Evolutionary conservation across 2,113 vertebrate genomes (phyloP).

Genomic region (Eulemur rufifrons): DNA sequence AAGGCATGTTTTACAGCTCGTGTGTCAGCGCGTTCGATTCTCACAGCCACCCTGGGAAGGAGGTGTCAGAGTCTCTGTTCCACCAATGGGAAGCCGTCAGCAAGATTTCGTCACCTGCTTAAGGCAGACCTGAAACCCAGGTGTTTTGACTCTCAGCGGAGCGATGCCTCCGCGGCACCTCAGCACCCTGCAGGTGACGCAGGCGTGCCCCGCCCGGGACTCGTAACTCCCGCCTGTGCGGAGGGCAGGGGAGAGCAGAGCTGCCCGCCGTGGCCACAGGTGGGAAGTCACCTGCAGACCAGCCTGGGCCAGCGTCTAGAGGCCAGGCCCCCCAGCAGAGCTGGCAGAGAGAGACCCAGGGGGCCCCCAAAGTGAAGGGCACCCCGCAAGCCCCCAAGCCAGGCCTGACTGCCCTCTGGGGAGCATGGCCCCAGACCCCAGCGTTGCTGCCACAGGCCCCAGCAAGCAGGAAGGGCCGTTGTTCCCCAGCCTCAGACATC

Average conservation of each 20-base stretch:
- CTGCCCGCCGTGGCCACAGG: rapidly evolving
- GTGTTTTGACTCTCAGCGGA: background rate
- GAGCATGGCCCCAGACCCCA: rapidly evolving
- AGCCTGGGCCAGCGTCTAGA: background rate
- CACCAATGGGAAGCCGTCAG: background rate
- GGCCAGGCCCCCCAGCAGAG: background rate
- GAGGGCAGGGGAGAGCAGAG: background rate
- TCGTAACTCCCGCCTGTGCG: rapidly evolving
- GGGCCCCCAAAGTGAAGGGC: background rate
- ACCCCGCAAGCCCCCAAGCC: too few species aligned
- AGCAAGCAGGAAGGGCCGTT: background rate
- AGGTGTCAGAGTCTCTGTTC: background rate
- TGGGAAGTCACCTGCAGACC: background rate
- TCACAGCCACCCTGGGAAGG: background rate
- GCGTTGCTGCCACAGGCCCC: too few species aligned
- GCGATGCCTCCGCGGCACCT: rapidly evolving
- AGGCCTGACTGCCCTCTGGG: background rate
- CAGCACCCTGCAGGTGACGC: background rate
- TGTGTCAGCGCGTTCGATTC: background rate
- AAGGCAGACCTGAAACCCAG: background rate
- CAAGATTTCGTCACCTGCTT: background rate
- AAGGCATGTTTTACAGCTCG: background rate
- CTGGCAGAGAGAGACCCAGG: background rate
- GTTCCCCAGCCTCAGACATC: background rate
- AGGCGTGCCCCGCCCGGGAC: too few species aligned